Percentiles rank a stretch among this genome's conserved stretches.
Evolutionary conservation across 2,797 vertebrate genomes (phyloP).

Genomic region (Microhierax caerulescens): DNA sequence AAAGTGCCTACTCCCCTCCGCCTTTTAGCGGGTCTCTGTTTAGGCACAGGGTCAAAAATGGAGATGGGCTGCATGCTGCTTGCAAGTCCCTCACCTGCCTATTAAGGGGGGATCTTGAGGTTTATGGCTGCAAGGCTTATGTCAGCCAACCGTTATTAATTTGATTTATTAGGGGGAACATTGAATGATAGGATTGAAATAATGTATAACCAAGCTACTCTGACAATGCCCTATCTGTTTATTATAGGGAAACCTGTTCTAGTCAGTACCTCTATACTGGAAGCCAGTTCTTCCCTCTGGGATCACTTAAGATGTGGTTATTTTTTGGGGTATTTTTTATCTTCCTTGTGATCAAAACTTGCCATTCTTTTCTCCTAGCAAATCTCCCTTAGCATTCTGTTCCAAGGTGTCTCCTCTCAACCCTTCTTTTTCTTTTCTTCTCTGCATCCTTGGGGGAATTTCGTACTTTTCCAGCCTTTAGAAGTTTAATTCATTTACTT

Average conservation of each 20-base stretch:
- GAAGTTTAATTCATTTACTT: not conserved
- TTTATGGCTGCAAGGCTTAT: constrained; percentile 34
- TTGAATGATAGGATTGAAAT: not conserved
- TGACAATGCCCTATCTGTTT: not conserved
- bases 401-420: not conserved
- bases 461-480: not conserved
- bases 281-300: not conserved
- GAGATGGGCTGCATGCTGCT: not conserved
- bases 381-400: not conserved
- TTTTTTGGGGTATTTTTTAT: not conserved
- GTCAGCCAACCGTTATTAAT: constrained; percentile 25
- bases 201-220: not conserved
- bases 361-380: not conserved
- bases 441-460: not conserved
- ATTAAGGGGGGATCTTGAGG: not conserved
- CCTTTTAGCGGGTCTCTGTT: not conserved
- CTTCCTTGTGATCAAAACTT: not conserved
- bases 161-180: constrained; percentile 22
- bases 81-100: constrained; percentile 3
- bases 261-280: not conserved
- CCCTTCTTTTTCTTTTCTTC: not conserved
- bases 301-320: not conserved
- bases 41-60: constrained; percentile 44
- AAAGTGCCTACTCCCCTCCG: not conserved
- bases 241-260: not conserved